Base-by-base conservation (phyloP, 1,140 invertebrate species). In the honey bee (Apis mellifera) region DNA sequence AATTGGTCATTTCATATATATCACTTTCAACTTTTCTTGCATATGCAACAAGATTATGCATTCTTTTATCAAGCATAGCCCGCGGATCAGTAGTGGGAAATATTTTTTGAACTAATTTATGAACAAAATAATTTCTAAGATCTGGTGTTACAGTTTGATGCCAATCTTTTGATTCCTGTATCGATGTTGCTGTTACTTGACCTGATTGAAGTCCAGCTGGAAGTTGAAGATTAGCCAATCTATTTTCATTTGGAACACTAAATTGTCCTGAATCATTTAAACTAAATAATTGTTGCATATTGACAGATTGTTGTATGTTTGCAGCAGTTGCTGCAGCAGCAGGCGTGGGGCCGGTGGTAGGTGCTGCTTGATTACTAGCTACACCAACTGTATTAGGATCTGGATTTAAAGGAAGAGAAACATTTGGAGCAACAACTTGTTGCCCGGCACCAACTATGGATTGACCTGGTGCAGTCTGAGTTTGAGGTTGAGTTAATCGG, bases 51-150 rank as follows among this genome's bases (percentile, higher is more conserved):
- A 99, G 95, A 95, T 99, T 99, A 90, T 98, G 97, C 97, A 99
- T 99, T 89, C 99, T 95, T 92, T 97, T 98, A 92, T 99, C 99
- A 78, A 98, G 96, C 95, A 99, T 97, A 3, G 98, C 97, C 88
- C 97, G 96, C 13, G 98, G 98, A 95, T 99, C 98, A 9, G 98
- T 97, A 52, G 98, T 99, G 55, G 99, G 99, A 94, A 99, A 99
- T 92, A 99, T 99, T 82, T 99, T 99, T 96, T 99, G 99, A 55
- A 99, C 99, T 96, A 99, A 95, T 95, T 99, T 99, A 95, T 99
- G 98, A 89, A 99, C 99, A 89, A 99, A 96, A 95, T 99, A 99
- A 95, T 99, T 99, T 92, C 99, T 96, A 91, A 99, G 95, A 95
- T 99, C 99, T 81, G 97, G 97, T 59, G 98, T 99, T 70, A 99